phyloP scores from a whole-genome alignment of 2,888 invertebrate genomes.

The Lithophane semibrunnea region DNA sequence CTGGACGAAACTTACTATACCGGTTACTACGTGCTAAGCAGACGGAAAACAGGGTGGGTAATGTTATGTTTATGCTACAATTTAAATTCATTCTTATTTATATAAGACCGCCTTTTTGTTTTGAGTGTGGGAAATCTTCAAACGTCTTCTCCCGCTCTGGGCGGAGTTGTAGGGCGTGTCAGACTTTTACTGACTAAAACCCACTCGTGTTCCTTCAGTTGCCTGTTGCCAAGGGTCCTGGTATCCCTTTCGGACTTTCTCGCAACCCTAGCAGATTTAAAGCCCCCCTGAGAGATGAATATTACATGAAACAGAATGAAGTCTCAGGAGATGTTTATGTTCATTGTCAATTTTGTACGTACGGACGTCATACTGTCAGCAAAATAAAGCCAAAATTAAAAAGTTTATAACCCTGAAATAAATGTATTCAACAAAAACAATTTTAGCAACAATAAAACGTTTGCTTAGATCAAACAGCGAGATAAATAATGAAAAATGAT shows the following conservation, averaged over 20 bases:
- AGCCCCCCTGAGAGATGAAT: not conserved
- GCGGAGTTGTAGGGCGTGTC: no score
- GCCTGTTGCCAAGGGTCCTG: no score
- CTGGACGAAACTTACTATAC: no score
- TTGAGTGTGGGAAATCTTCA: no score
- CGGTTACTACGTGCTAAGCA: not conserved
- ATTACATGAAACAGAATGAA: conserved; percentile 1
- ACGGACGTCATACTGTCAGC: not conserved
- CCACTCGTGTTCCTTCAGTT: no score
- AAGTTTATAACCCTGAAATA: not conserved
- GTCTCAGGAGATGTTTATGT: not conserved
- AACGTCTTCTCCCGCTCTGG: no score
- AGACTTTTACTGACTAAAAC: no score
- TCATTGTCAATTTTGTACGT: not conserved
- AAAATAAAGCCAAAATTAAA: conserved; percentile 6
- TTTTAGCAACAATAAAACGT: conserved; percentile 32
- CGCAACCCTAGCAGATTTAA: no score
- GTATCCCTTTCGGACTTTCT: no score
- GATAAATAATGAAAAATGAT: conserved; percentile 47
- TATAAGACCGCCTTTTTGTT: no score
- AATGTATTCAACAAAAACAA: conserved; percentile 10
- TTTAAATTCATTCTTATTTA: conserved; percentile 1
- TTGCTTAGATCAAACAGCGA: conserved; percentile 44
- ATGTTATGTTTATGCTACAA: not conserved
- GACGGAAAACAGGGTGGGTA: no score